These are phyloP conservation scores for Drosophila punjabiensis DNA, from an alignment of 1,140 invertebrate genomes.

Conservation along the genomic window DNA sequence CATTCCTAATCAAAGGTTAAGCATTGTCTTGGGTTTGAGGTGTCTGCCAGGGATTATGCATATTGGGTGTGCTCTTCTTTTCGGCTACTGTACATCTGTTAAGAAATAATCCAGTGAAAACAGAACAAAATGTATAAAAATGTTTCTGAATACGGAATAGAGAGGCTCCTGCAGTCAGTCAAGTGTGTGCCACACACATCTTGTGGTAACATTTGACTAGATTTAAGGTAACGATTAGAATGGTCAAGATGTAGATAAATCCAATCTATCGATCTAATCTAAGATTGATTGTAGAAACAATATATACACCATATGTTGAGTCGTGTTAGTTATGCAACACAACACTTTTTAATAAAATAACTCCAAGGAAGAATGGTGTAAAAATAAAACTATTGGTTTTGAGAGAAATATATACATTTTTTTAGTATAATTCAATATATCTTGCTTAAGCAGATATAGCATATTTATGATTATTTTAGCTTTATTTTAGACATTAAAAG, in stretches of 20 bases:
- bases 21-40: conserved; percentile 53
- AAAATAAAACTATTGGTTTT: background rate
- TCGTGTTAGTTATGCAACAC: too few relatives aligned
- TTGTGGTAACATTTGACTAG: conserved; percentile 31
- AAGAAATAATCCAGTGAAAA: conserved; percentile 11
- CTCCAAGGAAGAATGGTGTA: too few relatives aligned
- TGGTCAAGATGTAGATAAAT: background rate
- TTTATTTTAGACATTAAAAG: too few relatives aligned
- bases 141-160: conserved; percentile 9
- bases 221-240: background rate
- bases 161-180: conserved; percentile 45
- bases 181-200: conserved; percentile 44
- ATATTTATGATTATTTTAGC: background rate
- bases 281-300: background rate
- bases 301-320: background rate
- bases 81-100: conserved; percentile 50
- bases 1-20: conserved; percentile 55
- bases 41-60: conserved; percentile 70
- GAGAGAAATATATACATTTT: too few relatives aligned
- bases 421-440: background rate
- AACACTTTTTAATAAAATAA: background rate
- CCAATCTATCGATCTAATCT: too few relatives aligned
- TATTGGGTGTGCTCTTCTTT: conserved; percentile 49
- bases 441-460: background rate
- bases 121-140: conserved; percentile 31